These are phyloP conservation scores for Lophura nycthemera DNA, from an alignment of 2,113 vertebrate genomes.

Conservation along the genomic window DNA sequence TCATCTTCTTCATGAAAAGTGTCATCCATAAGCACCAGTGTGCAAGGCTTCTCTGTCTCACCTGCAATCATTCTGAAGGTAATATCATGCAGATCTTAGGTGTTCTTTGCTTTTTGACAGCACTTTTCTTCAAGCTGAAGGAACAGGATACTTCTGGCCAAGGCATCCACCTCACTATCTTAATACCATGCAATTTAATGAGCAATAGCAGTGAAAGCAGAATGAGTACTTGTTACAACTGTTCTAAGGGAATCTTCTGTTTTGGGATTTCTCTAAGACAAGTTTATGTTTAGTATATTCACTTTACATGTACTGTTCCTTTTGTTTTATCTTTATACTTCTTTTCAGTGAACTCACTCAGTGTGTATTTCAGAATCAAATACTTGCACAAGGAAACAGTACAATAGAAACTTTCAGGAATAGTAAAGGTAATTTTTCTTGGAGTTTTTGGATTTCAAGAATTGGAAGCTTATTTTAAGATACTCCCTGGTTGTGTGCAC, in stretches of 20 bases:
- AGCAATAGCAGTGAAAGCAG: neutral
- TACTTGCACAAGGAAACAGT: neutral
- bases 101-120: neutral
- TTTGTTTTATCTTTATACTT: neutral
- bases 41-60: conserved; percentile 89
- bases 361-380: neutral
- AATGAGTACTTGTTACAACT: neutral
- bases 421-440: neutral
- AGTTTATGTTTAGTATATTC: neutral
- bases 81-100: neutral
- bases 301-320: neutral
- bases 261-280: neutral
- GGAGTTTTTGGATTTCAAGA: neutral
- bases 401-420: neutral
- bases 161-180: neutral
- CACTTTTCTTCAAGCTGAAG: neutral
- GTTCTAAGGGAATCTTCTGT: neutral
- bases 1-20: conserved; percentile 87
- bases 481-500: neutral
- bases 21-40: conserved; percentile 85
- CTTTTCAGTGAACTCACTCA: neutral
- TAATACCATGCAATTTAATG: neutral
- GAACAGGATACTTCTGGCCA: neutral
- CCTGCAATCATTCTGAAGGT: conserved; percentile 78
- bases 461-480: neutral